These are phyloP conservation scores for Xylocopa sonorina DNA, from an alignment of 1,140 invertebrate genomes.

Conservation along the genomic window DNA sequence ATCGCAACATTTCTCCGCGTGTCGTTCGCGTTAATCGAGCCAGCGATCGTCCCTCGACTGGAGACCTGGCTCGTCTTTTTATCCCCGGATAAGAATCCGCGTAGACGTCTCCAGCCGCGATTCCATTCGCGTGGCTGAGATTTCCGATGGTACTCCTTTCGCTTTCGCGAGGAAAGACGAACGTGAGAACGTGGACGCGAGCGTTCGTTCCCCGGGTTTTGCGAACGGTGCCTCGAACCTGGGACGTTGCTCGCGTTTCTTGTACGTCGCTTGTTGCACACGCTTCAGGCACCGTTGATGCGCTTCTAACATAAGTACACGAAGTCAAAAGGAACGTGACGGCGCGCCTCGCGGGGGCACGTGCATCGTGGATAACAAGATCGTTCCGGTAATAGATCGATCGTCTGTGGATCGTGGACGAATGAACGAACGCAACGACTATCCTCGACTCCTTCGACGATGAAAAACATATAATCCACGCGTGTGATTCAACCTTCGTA, in stretches of 20 bases:
- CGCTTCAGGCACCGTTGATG: slow-evolving; percentile 16
- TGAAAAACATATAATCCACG: too few relatives aligned
- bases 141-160: not conserved
- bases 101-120: not conserved
- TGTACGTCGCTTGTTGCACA: slow-evolving; percentile 36
- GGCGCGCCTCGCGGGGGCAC: slow-evolving; percentile 33
- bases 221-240: not conserved
- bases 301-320: slow-evolving; percentile 31
- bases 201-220: slow-evolving; percentile 7
- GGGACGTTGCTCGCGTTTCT: slow-evolving; percentile 12
- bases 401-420: not conserved
- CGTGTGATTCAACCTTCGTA: too few relatives aligned
- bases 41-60: too few relatives aligned
- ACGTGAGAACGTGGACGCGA: slow-evolving; percentile 7
- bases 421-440: too few relatives aligned
- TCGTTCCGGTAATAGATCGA: slow-evolving; percentile 38
- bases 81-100: not conserved
- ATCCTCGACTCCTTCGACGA: too few relatives aligned
- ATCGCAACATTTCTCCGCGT: too few relatives aligned
- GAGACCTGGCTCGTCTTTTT: not conserved
- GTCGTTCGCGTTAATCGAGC: too few relatives aligned
- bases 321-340: slow-evolving; percentile 33
- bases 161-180: slow-evolving; percentile 53
- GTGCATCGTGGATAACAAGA: slow-evolving; percentile 43
- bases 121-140: not conserved